A percentile compares a stretch with the other conserved stretches of the same genome.
Conservation (phyloP, 64 coral and sea anemone species). For the Pachyseris speciosa region DNA sequence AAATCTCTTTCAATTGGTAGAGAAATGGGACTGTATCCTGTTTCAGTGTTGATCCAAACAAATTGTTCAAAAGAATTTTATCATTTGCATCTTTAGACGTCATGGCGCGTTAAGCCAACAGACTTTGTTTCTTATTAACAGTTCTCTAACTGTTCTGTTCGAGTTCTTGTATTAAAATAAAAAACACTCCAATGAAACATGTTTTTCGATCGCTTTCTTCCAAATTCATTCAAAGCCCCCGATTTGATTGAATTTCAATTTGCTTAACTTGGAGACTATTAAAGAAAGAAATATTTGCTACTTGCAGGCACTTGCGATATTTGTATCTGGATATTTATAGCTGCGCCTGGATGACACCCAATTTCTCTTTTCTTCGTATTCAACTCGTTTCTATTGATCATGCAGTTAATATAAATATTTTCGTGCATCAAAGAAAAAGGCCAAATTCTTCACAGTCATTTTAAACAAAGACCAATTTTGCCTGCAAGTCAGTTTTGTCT, state of each 20-base stretch:
- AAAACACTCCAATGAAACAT: neutral
- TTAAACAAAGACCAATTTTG: too few species aligned
- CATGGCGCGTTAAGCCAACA: neutral
- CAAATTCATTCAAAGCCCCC: neutral
- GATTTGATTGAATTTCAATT: neutral
- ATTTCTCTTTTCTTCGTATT: neutral
- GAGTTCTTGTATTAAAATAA: too few species aligned
- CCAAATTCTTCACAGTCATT: too few species aligned
- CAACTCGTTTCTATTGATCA: neutral
- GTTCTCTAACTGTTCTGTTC: neutral
- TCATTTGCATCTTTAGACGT: slow-evolving; percentile 22
- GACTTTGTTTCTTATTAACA: neutral
- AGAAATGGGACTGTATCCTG: neutral
- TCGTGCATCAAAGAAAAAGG: too few species aligned
- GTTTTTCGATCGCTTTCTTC: neutral
- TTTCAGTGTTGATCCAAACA: neutral
- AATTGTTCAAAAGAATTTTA: slow-evolving; percentile 25
- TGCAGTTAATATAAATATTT: neutral
- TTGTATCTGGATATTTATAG: neutral
- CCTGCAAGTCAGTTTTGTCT: too few species aligned
- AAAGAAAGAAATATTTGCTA: neutral
- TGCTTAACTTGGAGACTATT: neutral
- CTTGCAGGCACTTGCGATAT: neutral
- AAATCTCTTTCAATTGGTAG: neutral
- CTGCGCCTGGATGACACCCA: neutral